Base-by-base conservation (phyloP, 2,888 invertebrate genomes). In the Brachypterus glaber region DNA sequence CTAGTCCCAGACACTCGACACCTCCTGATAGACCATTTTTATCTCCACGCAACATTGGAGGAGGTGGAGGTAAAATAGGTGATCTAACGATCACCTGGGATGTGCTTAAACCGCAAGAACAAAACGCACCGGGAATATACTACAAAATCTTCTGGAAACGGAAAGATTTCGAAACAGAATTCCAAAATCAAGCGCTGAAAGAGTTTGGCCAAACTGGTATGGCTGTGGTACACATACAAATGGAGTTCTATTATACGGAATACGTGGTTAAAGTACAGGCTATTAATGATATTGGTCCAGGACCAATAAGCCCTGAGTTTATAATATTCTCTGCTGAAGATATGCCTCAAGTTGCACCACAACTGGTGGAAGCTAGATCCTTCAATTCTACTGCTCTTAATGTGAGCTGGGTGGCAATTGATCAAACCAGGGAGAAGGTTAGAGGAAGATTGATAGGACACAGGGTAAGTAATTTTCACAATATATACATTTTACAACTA, bases 1-100 rank as follows among this genome's bases (percentile, higher is more conserved):
- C 91, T 0, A 90, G 90, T 44, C 90, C 91, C 0, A 81, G 86
- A 49, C 83, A 85, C 59, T 84, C 85, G 13, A 92, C 92, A 1
- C 76, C 79, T 18, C 77, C 87, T 2, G 87, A 86, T 51, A 76
- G 72, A 44, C 92, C 92, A 0, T 79, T 77, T 48, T 76, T 77
- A 52, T 75, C 82, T 4, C 93, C 93, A 2, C 60, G 68, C 3
- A 83, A 87, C 53, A 75, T 97, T 25, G 78, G 87, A 11, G 95
- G 96, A 0, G 96, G 96, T 3, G 95, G 95, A 29, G 95, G 95
- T 8, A 95, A 93, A 65, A 89, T 91, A 44, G 93, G 95, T 0
- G 92, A 92, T 58, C 75, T 97, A 3, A 86, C 88, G 1, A 89
- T 97, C 35, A 85, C 79, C 0, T 96, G 95, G 95, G 73, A 77